Base-by-base conservation (phyloP, 2,888 invertebrate genomes). In the Drosophila melanosoma region DNA sequence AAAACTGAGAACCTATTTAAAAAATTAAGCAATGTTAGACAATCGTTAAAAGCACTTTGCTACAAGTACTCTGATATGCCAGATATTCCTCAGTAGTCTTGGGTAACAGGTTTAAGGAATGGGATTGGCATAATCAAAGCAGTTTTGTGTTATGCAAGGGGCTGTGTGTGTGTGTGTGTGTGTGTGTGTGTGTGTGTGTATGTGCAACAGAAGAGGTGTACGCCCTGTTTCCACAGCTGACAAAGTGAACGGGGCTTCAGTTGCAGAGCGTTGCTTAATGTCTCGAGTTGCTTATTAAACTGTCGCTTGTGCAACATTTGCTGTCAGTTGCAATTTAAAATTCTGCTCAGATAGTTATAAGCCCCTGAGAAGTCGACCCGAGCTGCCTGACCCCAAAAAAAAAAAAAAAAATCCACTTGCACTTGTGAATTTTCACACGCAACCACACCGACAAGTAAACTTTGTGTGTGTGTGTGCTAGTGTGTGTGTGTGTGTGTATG, bases 381-480 rank as follows among this genome's bases (percentile, higher is more conserved):
- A 20, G 15, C n/a, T 15, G 53, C 38, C 59, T 69, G 48, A 51
- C 53, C 48, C 63, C 61, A 56, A 80, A 36, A 52, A 8, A 42
- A 38, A 72, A 56, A 80, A 36, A 52, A 8, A 42, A 38, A 72
- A 81, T 73, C 63, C 68, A 72, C 58, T 52, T 51, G 74, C 83
- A 83, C 60, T 83, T 81, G 83, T 71, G 69, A 83, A 81, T 81
- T 83, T 81, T 81, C 81, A 81, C 81, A 81, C 81, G 81, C 78
- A 77, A 59, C 29, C 69, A 49, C 68, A 48, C 32, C 29, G 23
- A 68, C 45, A 67, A 49, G 29, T 35, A 59, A 17, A 40, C 38
- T 26, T 0, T 26, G 26, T 26, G 26, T 26, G 48, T n/a, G 26
- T 17, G 61, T 42, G 32, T 59, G n/a, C n/a, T 57, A 32, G 32